A percentile compares a stretch with the other conserved stretches of the same genome.
phyloP scores from a whole-genome alignment of 2,113 vertebrate species.

The Percopsis transmontana region DNA sequence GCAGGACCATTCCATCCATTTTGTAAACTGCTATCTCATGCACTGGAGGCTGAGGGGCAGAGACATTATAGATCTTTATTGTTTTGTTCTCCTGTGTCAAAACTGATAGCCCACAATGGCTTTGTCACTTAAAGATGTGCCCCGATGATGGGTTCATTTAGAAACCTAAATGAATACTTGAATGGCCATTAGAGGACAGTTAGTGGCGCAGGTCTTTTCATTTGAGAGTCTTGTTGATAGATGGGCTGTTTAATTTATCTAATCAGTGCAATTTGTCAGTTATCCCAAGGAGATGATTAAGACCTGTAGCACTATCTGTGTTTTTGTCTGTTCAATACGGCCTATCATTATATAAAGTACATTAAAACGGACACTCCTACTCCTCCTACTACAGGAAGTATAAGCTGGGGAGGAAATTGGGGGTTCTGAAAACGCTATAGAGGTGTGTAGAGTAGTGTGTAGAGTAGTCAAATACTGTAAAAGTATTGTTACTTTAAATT shows the following conservation, averaged over 20 bases:
- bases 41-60: no score
- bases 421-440: no score
- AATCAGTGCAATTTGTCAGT: constrained; percentile 9
- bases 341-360: background rate
- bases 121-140: constrained; percentile 4
- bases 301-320: constrained; percentile 12
- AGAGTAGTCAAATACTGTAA: no score
- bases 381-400: no score
- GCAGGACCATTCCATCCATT: no score
- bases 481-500: no score
- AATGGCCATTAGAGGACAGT: constrained; percentile 5
- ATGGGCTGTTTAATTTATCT: background rate
- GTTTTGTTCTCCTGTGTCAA: background rate
- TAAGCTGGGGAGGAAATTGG: no score
- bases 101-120: background rate
- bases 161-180: constrained; percentile 2
- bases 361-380: no score
- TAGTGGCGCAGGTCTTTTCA: background rate
- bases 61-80: constrained; percentile 1
- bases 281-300: constrained; percentile 9
- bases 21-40: no score
- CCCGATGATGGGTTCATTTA: background rate
- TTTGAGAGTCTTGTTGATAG: constrained; percentile 10
- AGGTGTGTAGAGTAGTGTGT: no score
- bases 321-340: background rate